phyloP scores from a whole-genome alignment of 2,888 invertebrate genomes.

The Cephus runcator region DNA sequence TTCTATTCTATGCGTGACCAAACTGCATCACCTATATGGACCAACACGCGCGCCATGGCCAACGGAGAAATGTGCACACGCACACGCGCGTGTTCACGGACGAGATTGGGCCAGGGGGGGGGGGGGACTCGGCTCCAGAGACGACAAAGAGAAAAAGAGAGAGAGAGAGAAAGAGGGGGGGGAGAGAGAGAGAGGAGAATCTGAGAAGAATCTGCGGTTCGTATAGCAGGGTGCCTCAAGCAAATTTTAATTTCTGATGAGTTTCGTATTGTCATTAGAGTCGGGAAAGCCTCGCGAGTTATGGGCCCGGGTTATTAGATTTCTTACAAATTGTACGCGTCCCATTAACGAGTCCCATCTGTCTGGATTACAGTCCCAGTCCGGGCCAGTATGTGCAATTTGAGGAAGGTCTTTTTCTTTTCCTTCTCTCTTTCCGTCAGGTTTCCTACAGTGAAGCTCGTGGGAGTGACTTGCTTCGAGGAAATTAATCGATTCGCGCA shows the following conservation, averaged over 20 bases:
- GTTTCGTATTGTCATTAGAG: slow-evolving; percentile 48
- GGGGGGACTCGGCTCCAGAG: neutral
- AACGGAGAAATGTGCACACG: neutral
- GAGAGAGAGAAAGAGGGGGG: neutral
- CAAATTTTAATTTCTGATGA: slow-evolving; percentile 51
- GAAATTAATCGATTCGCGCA: neutral
- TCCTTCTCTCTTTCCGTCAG: neutral
- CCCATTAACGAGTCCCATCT: slow-evolving; percentile 57
- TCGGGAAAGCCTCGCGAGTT: slow-evolving; percentile 34
- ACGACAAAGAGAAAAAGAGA: neutral
- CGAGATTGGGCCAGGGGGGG: neutral
- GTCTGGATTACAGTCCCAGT: slow-evolving; percentile 47
- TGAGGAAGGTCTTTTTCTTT: neutral
- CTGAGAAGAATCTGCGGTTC: neutral
- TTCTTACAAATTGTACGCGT: slow-evolving; percentile 57
- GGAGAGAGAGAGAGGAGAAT: neutral
- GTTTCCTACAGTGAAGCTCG: neutral
- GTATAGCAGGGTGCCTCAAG: slow-evolving; percentile 23
- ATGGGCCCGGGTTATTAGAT: slow-evolving; percentile 52
- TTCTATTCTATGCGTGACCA: slow-evolving; percentile 38
- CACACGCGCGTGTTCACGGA: neutral
- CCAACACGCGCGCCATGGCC: neutral
- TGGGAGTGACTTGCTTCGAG: neutral
- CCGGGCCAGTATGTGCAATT: neutral
- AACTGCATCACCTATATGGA: slow-evolving; percentile 28